phyloP scores from a whole-genome alignment of 1,140 invertebrate species.

The Lasioglossum baleicum region DNA sequence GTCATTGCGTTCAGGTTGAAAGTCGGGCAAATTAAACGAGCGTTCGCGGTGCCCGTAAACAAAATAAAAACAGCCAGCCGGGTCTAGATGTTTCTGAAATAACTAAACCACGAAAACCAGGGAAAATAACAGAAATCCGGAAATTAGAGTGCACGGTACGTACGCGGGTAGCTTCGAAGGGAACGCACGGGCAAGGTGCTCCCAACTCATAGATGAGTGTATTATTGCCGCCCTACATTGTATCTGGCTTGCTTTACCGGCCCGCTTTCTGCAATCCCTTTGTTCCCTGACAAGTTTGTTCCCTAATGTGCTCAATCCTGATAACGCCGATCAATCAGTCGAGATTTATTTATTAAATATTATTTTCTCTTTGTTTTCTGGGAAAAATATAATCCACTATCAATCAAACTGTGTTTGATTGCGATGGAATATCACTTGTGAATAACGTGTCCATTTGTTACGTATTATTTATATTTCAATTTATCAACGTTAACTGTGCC shows the following conservation, averaged over 20 bases:
- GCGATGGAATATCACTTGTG: no score
- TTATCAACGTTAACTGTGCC: no score
- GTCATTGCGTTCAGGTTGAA: background rate
- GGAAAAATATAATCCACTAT: no score
- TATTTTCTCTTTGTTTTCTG: no score
- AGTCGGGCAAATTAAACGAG: conserved; percentile 9
- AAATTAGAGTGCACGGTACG: background rate
- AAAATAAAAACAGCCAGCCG: background rate
- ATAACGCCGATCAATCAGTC: no score
- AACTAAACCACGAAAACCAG: conserved; percentile 2
- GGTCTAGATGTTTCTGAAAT: background rate
- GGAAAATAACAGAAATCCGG: conserved; percentile 7
- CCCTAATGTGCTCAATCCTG: no score
- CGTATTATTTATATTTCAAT: no score
- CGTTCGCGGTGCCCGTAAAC: background rate
- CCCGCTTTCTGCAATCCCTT: background rate
- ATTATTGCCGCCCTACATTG: conserved; percentile 22
- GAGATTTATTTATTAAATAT: no score
- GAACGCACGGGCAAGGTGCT: conserved; percentile 10
- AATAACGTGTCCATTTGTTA: no score
- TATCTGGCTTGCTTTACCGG: conserved; percentile 12
- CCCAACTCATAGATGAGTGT: conserved; percentile 7
- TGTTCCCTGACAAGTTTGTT: conserved; percentile 6
- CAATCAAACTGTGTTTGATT: no score
- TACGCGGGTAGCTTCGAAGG: background rate